These are phyloP conservation scores for Holacanthella duospinosa DNA, from an alignment of 2,888 invertebrate species.

Conservation along the genomic window DNA sequence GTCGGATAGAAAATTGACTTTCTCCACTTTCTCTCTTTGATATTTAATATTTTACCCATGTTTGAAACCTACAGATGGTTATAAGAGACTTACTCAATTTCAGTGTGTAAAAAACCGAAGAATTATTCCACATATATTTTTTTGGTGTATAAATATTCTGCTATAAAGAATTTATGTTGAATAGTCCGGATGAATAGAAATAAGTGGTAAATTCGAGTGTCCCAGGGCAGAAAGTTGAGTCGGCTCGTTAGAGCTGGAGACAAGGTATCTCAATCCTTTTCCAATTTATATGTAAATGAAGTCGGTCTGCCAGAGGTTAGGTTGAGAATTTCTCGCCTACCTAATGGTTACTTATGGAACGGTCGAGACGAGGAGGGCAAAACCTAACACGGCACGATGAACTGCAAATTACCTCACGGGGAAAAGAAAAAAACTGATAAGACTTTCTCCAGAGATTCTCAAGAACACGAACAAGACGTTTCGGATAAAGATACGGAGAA, in stretches of 20 bases:
- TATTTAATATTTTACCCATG: no score
- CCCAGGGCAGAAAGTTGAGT: constrained; percentile 1
- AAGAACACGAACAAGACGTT: background rate
- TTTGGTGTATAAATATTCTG: no score
- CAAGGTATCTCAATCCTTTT: constrained; percentile 24
- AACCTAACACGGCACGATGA: background rate
- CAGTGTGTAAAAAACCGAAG: no score
- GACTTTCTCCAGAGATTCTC: background rate
- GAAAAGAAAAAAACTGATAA: background rate
- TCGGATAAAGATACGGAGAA: background rate
- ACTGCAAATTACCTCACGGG: background rate
- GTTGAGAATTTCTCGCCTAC: background rate
- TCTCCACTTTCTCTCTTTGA: no score
- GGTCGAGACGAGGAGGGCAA: background rate
- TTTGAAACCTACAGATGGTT: no score
- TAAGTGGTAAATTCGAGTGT: background rate
- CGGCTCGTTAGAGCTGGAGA: constrained; percentile 5
- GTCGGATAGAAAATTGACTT: no score
- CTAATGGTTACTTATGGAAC: background rate
- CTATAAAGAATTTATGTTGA: no score
- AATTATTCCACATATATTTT: no score
- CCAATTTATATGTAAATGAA: constrained; percentile 36
- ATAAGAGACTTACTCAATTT: no score
- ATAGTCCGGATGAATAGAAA: background rate
- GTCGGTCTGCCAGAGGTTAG: background rate